Percentiles rank a stretch among this genome's conserved stretches.
These are phyloP conservation scores for Leptinotarsa haldemani DNA, from an alignment of 2,888 invertebrate genomes.

Conservation along the genomic window DNA sequence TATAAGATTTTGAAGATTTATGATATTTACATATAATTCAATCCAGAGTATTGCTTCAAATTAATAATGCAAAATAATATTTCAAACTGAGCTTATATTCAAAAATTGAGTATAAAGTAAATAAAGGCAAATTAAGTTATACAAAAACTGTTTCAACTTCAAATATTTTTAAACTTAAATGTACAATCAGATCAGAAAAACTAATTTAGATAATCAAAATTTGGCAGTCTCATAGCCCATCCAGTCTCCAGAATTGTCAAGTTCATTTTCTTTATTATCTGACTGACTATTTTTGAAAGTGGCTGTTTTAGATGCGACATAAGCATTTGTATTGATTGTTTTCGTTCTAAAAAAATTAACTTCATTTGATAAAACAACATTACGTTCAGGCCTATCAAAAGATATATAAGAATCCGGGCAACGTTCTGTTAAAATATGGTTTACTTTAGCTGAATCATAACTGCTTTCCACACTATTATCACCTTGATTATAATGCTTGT, in stretches of 20 bases:
- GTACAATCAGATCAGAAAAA: constrained; percentile 32
- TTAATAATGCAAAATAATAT: not conserved
- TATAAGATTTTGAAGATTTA: no score
- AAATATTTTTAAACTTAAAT: constrained; percentile 5
- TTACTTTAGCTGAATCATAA: constrained; percentile 9
- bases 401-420: constrained; percentile 43
- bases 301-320: constrained; percentile 53
- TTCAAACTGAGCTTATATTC: not conserved
- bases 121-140: not conserved
- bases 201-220: constrained; percentile 53
- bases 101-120: not conserved
- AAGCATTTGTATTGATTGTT: constrained; percentile 49
- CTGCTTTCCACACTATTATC: constrained; percentile 2
- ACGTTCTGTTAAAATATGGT: constrained; percentile 26
- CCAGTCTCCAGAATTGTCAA: constrained; percentile 59
- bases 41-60: not conserved
- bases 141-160: not conserved
- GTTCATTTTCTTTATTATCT: constrained; percentile 51
- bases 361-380: constrained; percentile 54
- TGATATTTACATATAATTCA: no score
- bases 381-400: constrained; percentile 53
- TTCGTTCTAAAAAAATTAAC: constrained; percentile 57
- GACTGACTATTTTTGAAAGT: constrained; percentile 42
- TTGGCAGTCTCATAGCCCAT: constrained; percentile 63
- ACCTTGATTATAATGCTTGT: constrained; percentile 4